Conservation (phyloP, 1,140 invertebrate species). For the Pseudomyrmex cubaensis region DNA sequence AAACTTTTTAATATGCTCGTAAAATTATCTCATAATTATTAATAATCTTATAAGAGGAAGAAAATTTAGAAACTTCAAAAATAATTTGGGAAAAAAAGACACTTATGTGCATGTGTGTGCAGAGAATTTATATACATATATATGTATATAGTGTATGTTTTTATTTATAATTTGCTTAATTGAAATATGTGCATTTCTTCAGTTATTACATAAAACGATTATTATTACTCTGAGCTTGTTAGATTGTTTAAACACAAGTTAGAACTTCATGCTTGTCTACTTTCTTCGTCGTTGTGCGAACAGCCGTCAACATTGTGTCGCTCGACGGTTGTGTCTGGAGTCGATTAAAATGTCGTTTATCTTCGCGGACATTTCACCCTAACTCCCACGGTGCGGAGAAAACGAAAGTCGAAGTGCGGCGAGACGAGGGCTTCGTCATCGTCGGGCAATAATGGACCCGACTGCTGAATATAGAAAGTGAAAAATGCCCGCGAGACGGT, state of each 20-base stretch:
- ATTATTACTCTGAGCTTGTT: background rate
- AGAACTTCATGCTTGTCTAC: background rate
- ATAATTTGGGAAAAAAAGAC: background rate
- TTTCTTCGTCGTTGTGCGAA: constrained; percentile 1
- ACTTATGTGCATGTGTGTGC: too few species aligned
- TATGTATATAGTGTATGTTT: background rate
- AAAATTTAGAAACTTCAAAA: background rate
- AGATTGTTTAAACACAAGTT: constrained; percentile 7
- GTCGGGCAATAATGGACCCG: constrained; percentile 36
- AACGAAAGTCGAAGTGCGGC: constrained; percentile 32
- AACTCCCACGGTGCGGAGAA: constrained; percentile 15
- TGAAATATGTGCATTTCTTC: too few species aligned
- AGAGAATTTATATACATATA: background rate
- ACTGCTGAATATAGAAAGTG: constrained; percentile 48
- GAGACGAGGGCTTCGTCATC: constrained; percentile 38
- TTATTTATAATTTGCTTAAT: too few species aligned
- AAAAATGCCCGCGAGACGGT: constrained; percentile 39
- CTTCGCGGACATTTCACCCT: constrained; percentile 53
- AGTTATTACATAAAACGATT: too few species aligned
- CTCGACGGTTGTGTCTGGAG: constrained; percentile 15
- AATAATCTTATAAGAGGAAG: background rate
- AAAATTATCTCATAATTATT: background rate
- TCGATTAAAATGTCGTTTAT: constrained; percentile 74
- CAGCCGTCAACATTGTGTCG: constrained; percentile 53
- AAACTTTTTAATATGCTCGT: background rate